Base-by-base conservation (phyloP, 1,140 invertebrate genomes). In the Atopsyche davidsoni region DNA sequence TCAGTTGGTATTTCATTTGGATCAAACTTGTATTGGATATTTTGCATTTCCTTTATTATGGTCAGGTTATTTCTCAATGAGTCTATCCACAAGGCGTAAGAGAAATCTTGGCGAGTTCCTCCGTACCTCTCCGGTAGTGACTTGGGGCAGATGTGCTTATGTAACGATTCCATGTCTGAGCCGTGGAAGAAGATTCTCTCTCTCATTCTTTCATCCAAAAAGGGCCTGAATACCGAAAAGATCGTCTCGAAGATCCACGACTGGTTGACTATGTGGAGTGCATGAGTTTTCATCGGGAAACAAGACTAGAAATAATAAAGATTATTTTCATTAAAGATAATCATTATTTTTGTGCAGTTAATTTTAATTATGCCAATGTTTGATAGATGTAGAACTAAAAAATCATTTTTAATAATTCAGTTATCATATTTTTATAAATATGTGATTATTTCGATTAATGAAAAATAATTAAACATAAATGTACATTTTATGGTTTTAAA, bases 171-270 rank as follows among this genome's bases (percentile, higher is more conserved):
- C 74, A 82, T 77, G 60, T 90, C 78, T 25, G 75, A 71, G 1
- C 86, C 85, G 63, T 90, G 87, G 62, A 89, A 85, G 64, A 76
- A 87, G 38, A 89, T 80, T 53, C 72, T 80, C 6, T 81, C 75
- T 18, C 74, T 75, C 81, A 88, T 88, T 24, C 73, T 64, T 1
- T 77, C 62, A 55, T 80, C 80, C 9, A 90, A 64, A 2, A 89
- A 68, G 0, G 86, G 86, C 59, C 86, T 87, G 60, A 90, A 88
- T 4, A 88, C 78, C 38, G 77, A 78, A 62, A 81, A 89, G 17
- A 85, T 81, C 23, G 84, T 80, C 59, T 87, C 85, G 60, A 89
- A 89, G 1, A 87, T 64, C 83, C 85, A 88, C 0, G 86, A 84
- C 59, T 89, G 83, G 59, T 86, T 79, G 0, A 89, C 73, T 31